Percentiles rank a stretch among this genome's conserved stretches.
These are phyloP conservation scores for Andrena chrysosceles DNA, from an alignment of 2,888 invertebrate species.

Conservation along the genomic window DNA sequence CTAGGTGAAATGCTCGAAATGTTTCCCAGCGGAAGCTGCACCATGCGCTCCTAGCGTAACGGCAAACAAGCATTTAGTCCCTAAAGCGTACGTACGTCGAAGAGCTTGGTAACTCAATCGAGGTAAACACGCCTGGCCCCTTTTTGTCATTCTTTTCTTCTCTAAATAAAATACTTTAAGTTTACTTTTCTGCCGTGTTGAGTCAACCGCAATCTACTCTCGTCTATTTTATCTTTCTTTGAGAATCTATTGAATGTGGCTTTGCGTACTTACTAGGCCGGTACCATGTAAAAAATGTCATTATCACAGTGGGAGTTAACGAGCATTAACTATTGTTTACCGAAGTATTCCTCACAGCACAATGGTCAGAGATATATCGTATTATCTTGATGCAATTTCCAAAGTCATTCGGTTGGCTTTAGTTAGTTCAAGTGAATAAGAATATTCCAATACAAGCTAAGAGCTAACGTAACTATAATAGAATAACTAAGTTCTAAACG, in stretches of 20 bases:
- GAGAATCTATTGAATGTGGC: conserved; percentile 29
- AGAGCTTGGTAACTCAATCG: conserved; percentile 49
- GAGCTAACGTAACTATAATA: neutral
- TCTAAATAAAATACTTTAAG: conserved; percentile 38
- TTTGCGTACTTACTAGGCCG: conserved; percentile 66
- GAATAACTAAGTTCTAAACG: conserved; percentile 33
- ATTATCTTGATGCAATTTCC: conserved; percentile 7
- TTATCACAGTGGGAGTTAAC: conserved; percentile 23
- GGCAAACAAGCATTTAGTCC: conserved; percentile 46
- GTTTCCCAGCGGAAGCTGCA: conserved; percentile 39
- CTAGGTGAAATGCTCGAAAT: conserved; percentile 37
- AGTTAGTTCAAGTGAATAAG: conserved; percentile 18
- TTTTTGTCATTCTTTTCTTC: conserved; percentile 21
- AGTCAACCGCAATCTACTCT: conserved; percentile 14
- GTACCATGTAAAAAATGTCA: conserved; percentile 20
- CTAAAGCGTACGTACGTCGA: conserved; percentile 46
- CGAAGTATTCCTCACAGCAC: conserved; percentile 47
- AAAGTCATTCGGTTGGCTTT: conserved; percentile 6
- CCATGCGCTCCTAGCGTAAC: conserved; percentile 45
- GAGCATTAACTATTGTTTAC: conserved; percentile 21
- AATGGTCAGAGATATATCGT: conserved; percentile 31
- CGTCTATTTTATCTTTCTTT: neutral
- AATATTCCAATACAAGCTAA: neutral
- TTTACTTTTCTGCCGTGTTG: conserved; percentile 9
- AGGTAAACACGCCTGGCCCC: conserved; percentile 22